Evolutionary conservation across 2,888 invertebrate species (phyloP).

Genomic region (Vannuccia rotundouncinata): DNA sequence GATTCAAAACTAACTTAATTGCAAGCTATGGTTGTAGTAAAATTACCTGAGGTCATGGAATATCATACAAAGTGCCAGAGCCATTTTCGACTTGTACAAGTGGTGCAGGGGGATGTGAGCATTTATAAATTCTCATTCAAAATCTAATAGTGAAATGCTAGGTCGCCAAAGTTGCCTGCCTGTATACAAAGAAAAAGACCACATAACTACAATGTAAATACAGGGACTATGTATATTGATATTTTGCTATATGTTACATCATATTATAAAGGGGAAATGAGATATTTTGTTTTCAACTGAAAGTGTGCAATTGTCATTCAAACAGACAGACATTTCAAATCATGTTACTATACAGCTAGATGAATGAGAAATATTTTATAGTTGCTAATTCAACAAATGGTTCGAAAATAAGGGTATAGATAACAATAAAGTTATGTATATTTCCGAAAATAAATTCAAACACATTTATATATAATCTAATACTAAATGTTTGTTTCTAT

Average conservation of each 20-base stretch:
- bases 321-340: no score
- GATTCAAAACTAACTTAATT: no score
- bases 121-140: no score
- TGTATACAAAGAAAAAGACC: neutral
- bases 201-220: neutral
- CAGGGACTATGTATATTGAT: neutral
- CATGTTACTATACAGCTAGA: neutral
- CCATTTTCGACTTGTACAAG: no score
- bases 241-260: neutral
- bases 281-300: neutral
- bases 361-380: neutral
- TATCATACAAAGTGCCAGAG: no score
- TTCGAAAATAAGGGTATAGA: neutral
- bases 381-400: neutral
- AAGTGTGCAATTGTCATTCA: neutral
- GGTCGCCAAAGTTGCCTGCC: no score
- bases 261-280: neutral
- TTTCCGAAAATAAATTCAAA: neutral
- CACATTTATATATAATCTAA: no score
- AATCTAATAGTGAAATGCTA: no score
- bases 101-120: no score
- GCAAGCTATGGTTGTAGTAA: no score
- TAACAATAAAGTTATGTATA: neutral
- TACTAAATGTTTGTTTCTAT: no score
- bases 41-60: no score